Evolutionary conservation across 2,888 invertebrate genomes (phyloP).

Genomic region (Seira ritae): DNA sequence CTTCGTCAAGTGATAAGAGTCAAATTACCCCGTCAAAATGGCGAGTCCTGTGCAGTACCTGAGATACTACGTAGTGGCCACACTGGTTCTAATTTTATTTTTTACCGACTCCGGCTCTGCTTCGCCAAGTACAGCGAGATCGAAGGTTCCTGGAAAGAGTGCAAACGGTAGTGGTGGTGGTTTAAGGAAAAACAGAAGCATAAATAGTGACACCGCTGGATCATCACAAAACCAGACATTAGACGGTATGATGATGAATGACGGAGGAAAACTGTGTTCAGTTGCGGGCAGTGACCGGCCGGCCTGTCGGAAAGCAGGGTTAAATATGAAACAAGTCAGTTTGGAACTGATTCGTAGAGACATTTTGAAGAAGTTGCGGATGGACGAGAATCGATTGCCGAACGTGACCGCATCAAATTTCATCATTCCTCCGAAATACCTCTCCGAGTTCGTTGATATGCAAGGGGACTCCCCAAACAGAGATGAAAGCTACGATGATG

Average conservation of each 20-base stretch:
- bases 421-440: slow-evolving; percentile 66
- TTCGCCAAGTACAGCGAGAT: slow-evolving; percentile 42
- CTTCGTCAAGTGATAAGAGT: background rate
- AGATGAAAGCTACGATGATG: slow-evolving; percentile 70
- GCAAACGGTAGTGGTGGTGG: background rate
- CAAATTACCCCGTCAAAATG: slow-evolving; percentile 13
- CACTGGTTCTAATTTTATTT: no score
- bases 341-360: slow-evolving; percentile 71
- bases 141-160: slow-evolving; percentile 39
- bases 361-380: slow-evolving; percentile 70
- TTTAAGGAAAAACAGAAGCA: slow-evolving; percentile 45
- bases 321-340: slow-evolving; percentile 70
- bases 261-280: slow-evolving; percentile 50
- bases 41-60: background rate
- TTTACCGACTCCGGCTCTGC: no score
- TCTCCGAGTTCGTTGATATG: slow-evolving; percentile 70
- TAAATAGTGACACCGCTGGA: slow-evolving; percentile 15
- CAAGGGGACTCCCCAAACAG: slow-evolving; percentile 68
- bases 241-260: slow-evolving; percentile 22
- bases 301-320: slow-evolving; percentile 49
- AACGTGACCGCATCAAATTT: slow-evolving; percentile 67
- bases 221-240: slow-evolving; percentile 42
- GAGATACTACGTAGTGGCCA: no score
- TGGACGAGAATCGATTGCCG: slow-evolving; percentile 72
- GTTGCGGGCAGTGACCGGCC: slow-evolving; percentile 40